Percentiles rank a stretch among this genome's conserved stretches.
These are phyloP conservation scores for Spisula solida DNA, from an alignment of 2,888 invertebrate species.

Conservation along the genomic window DNA sequence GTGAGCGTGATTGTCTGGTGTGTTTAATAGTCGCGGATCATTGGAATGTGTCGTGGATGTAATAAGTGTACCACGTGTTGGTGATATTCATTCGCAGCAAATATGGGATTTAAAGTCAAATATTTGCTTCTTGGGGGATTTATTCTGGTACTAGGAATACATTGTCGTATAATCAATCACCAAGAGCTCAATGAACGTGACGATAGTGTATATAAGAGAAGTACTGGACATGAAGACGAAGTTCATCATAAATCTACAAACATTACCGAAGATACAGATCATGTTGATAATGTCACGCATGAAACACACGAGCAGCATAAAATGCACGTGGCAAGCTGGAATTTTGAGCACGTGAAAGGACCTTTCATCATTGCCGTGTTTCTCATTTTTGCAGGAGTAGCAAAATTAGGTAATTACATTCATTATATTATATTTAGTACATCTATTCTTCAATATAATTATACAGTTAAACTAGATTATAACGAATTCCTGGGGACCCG, in stretches of 20 bases:
- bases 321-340: conserved; percentile 86
- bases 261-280: neutral
- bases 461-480: too few species aligned
- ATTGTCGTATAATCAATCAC: neutral
- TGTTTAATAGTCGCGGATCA: neutral
- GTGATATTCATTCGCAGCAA: neutral
- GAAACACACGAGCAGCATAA: conserved; percentile 22
- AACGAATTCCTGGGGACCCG: too few species aligned
- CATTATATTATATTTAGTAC: too few species aligned
- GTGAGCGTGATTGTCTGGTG: neutral
- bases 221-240: neutral
- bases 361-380: conserved; percentile 88
- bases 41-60: neutral
- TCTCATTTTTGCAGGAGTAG: conserved; percentile 88
- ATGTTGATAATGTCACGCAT: neutral
- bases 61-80: neutral
- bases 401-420: conserved; percentile 88
- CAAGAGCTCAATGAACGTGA: neutral
- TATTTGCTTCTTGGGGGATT: neutral
- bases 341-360: conserved; percentile 87
- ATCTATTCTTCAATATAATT: too few species aligned
- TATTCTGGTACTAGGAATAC: neutral
- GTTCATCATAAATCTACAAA: neutral
- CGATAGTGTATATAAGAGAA: neutral
- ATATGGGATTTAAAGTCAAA: conserved; percentile 1